Evolutionary conservation across 1,140 invertebrate genomes (phyloP).

Genomic region (Cataglyphis hispanica): DNA sequence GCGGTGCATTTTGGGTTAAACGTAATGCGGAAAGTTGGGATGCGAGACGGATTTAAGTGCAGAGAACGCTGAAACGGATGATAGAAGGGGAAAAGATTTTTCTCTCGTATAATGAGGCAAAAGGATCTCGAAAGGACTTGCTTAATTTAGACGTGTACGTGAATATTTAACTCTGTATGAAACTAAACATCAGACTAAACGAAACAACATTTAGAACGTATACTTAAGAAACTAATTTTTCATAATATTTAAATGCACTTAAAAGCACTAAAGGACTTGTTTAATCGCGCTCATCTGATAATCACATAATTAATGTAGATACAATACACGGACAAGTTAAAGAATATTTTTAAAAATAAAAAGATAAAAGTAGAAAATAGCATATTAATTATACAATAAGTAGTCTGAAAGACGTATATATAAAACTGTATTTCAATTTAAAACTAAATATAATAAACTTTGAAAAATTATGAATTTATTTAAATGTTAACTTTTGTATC

Average conservation of each 20-base stretch:
- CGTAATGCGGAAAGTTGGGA: conserved; percentile 54
- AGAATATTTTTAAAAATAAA: neutral
- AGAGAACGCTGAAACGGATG: conserved; percentile 1
- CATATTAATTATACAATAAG: neutral
- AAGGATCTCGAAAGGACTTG: neutral
- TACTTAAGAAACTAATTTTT: conserved; percentile 19
- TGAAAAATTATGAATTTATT: neutral
- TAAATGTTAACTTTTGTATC: neutral
- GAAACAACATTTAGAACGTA: neutral
- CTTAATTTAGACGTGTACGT: conserved; percentile 32
- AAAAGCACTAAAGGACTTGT: neutral
- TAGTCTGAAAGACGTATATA: neutral
- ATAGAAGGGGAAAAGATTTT: conserved; percentile 4
- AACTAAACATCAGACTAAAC: neutral
- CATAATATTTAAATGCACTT: conserved; percentile 12
- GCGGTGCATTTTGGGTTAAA: conserved; percentile 47
- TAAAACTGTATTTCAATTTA: neutral
- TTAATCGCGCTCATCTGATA: neutral
- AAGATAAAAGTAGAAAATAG: neutral
- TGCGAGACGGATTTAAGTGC: conserved; percentile 30
- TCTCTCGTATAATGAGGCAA: neutral
- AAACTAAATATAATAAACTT: neutral
- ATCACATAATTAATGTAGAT: neutral
- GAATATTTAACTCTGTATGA: conserved; percentile 34
- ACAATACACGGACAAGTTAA: neutral